A percentile compares a stretch with the other conserved stretches of the same genome.
Conservation (phyloP, 2,113 vertebrate species). For the Cyprinodon variegatus region DNA sequence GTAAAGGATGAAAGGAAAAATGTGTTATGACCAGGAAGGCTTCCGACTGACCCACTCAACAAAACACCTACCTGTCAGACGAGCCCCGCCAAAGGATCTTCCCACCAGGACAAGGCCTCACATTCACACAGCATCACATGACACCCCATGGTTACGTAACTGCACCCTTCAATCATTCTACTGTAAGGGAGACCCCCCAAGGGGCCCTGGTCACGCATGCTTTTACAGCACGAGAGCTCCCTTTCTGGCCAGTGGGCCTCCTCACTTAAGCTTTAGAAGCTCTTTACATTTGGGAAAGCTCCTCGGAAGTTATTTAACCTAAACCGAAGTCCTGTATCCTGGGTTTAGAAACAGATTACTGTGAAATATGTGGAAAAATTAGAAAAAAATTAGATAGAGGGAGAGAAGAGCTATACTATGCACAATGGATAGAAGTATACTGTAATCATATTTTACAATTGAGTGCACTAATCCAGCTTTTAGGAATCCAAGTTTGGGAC, state of each 20-base stretch:
- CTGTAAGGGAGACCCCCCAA: constrained; percentile 50
- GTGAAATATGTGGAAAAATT: no score
- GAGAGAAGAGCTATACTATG: not conserved
- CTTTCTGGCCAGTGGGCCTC: constrained; percentile 12
- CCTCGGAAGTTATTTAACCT: constrained; percentile 12
- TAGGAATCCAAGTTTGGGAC: constrained; percentile 4
- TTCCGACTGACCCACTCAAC: constrained; percentile 29
- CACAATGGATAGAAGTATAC: not conserved
- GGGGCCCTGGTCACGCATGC: constrained; percentile 17
- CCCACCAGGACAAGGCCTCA: constrained; percentile 50
- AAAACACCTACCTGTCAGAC: constrained; percentile 50
- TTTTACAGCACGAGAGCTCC: constrained; percentile 15
- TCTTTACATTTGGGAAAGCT: constrained; percentile 12
- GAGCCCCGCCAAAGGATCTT: constrained; percentile 23
- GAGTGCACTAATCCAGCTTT: constrained; percentile 21
- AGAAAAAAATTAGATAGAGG: no score
- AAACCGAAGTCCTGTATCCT: not conserved
- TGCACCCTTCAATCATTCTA: constrained; percentile 53
- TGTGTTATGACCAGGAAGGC: constrained; percentile 27
- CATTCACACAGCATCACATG: constrained; percentile 58
- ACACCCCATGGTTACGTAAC: constrained; percentile 60
- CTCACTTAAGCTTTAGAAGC: constrained; percentile 8
- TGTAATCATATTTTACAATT: not conserved
- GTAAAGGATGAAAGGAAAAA: constrained; percentile 34
- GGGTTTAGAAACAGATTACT: not conserved